Base-by-base conservation (phyloP, 2,113 vertebrate genomes). In the Amazona vittata region DNA sequence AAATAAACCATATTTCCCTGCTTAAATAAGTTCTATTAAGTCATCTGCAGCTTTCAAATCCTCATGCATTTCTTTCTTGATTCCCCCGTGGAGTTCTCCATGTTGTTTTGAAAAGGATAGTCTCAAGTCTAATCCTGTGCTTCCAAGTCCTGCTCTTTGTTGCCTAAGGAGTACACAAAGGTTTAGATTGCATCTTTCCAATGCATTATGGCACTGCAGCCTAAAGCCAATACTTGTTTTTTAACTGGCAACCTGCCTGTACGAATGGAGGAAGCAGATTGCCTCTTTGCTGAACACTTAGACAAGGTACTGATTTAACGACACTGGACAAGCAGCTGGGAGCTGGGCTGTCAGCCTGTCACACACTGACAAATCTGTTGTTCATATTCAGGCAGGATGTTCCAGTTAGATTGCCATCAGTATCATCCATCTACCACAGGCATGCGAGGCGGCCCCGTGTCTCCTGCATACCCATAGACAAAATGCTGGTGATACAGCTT, bases 301-400 rank as follows among this genome's bases (percentile, higher is more conserved):
- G 98, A 98, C 98, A 97, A 98, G 98, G 98, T 97, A 98, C 98
- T 99, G 99, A 99, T 97, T 93, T 99, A 99, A 99, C 99, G 97
- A 98, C 98, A 99, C 98, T 98, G 98, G 99, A 99, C 99, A 99
- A 99, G 99, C 99, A 98, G 99, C 99, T 99, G 97, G 98, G 98
- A 99, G 98, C 99, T 95, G 98, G 98, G 98, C 98, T 99, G 99
- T 99, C 99, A 99, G 98, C 98, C 98, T 99, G 99, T 99, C 99
- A 99, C 98, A 98, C 97, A 97, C 98, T 99, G 99, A 99, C 99
- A 99, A 98, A 99, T 99, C 99, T 99, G 98, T 98, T 99, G 99
- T 98, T 99, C 99, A 99, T 98, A 98, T 98, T 95, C 99, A 99
- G 98, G 98, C 98, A 96, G 98, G 98, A 98, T 97, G 97, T 90